Base-by-base conservation (phyloP, 2,113 vertebrate genomes). In the Charina bottae region DNA sequence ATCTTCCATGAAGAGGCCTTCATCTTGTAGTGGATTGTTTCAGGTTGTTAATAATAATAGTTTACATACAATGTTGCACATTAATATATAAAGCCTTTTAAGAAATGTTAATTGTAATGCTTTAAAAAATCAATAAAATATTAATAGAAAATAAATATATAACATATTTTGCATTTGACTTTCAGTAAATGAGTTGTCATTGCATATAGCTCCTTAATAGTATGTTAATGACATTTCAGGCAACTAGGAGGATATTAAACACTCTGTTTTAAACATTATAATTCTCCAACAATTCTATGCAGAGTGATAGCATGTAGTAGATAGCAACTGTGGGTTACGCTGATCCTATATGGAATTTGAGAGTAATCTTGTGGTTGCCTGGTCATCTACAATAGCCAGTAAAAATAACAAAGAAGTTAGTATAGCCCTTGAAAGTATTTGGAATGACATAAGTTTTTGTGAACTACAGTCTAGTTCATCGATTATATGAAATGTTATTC, bases 101-200 rank as follows among this genome's bases (percentile, higher is more conserved):
- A 72, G 64, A 72, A 72, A 72, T 72, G n/a, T 2, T 72, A 33
- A 72, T 33, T 72, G n/a, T 72, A 72, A 72, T 17, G 13, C n/a
- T 72, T 13, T 72, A 33, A 33, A 72, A 72, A 13, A 33, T 72
- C 64, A 72, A 33, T 72, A 72, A 15, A 33, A 17, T 33, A 72
- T 72, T 33, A 72, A 72, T 72, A 72, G 28, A 72, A 72, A 72
- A 72, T 72, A 72, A 72, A 72, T 72, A 72, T 33, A 55, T 91
- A 86, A 87, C 62, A 46, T 87, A 85, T 91, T 85, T 37, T 78
- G 17, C 54, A 58, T 72, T 49, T 91, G 62, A 68, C 49, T 64
- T 88, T 83, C 54, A 87, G 42, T 78, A 88, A 91, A 37, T 91
- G 83, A 90, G 90, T 53, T 90, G 90, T 88, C 90, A 78, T 91